Base-by-base conservation (phyloP, 2,797 vertebrate species). In the Cryptoblepharus egeriae region DNA sequence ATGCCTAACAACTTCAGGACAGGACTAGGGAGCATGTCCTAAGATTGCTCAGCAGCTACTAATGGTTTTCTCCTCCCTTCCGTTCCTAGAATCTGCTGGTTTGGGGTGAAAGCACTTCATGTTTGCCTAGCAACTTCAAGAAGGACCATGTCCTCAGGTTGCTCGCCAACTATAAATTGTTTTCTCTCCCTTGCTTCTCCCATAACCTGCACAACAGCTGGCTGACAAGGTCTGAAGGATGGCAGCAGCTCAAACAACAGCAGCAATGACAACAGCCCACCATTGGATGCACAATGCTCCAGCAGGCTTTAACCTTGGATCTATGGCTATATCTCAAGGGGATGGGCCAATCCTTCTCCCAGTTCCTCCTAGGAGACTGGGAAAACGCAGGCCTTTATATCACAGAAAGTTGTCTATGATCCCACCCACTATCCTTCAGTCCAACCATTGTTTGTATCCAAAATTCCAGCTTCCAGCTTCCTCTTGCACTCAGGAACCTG, bases 401-500 rank as follows among this genome's bases (percentile, higher is more conserved):
- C 67, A 32, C 45, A 20, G 37, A 10, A 57, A 45, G 55, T 26
- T 75, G 28, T 45, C 13, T 68, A 35, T 26, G 37, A 68, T 58
- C 67, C 20, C 32, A 32, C 49, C 37, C 42, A 2, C 8, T 16
- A 9, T 75, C 3, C 10, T 5, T 61, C 1, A 0, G 18, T 20
- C 20, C 49, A 87, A 0, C 0, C 28, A 1, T 0, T 2, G 37
- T 0, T 0, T 52, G 22, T 77, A 39, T 81, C 74, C 68, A 70
- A 45, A 91, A 82, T 30, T 15, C 10, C 1, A 1, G 35, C 42
- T 58, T 88, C 82, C 86, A n/a, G 58, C 86, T 80, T 83, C 11
- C 24, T 88, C 39, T 80, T 45, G 7, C 57, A 28, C 52, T 86
- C 85, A 90, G 90, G 84, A 79, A 26, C 37, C 26, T 12, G 64